Conservation (phyloP, 2,888 invertebrate genomes). For the Coleophora deauratella region DNA sequence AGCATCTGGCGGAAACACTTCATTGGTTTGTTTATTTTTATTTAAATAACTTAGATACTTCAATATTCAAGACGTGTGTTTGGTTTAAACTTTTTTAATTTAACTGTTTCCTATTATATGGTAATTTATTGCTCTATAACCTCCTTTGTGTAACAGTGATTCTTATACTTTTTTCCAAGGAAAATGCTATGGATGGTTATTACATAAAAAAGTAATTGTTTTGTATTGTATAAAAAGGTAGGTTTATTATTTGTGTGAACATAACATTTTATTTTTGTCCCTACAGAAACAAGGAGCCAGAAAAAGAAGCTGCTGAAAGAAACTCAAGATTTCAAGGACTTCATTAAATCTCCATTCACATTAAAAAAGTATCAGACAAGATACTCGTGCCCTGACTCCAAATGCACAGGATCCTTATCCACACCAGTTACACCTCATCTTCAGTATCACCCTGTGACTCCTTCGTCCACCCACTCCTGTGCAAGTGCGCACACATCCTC, state of each 20-base stretch:
- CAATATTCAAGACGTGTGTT: too few relatives aligned
- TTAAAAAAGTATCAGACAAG: slow-evolving; percentile 60
- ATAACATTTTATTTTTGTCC: not conserved
- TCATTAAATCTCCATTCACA: slow-evolving; percentile 64
- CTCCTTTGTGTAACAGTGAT: too few relatives aligned
- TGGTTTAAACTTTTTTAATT: too few relatives aligned
- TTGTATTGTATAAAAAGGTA: too few relatives aligned
- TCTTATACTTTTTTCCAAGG: too few relatives aligned
- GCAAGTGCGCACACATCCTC: slow-evolving; percentile 54
- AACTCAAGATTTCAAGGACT: slow-evolving; percentile 53
- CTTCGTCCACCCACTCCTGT: slow-evolving; percentile 61
- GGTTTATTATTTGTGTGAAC: too few relatives aligned
- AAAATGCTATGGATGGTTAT: too few relatives aligned
- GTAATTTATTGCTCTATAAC: too few relatives aligned
- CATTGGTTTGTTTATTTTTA: not conserved
- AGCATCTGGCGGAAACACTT: slow-evolving; percentile 50
- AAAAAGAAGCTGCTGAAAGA: slow-evolving; percentile 44
- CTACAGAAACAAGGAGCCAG: slow-evolving; percentile 50
- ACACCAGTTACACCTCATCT: slow-evolving; percentile 59
- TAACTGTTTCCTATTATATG: too few relatives aligned
- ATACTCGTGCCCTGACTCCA: slow-evolving; percentile 41
- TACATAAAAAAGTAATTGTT: too few relatives aligned
- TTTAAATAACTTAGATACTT: too few relatives aligned
- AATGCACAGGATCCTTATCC: slow-evolving; percentile 46
- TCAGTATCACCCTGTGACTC: slow-evolving; percentile 55